Evolutionary conservation across 1,140 invertebrate genomes (phyloP).

Genomic region (Drosophila carrolli): DNA sequence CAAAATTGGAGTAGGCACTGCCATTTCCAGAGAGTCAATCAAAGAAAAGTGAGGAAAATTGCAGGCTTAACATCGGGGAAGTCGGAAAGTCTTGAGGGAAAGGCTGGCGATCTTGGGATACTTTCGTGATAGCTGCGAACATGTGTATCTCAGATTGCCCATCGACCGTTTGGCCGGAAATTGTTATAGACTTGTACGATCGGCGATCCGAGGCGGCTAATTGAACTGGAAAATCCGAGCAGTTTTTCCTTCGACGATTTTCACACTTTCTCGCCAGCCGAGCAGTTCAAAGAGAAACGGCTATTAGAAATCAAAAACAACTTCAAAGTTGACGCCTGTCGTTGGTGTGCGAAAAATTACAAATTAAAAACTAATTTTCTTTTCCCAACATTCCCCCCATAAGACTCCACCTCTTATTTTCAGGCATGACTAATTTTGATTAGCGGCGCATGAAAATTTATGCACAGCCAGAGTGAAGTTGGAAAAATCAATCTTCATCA

Average conservation of each 20-base stretch:
- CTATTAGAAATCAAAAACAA: conserved; percentile 55
- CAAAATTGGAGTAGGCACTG: conserved; percentile 53
- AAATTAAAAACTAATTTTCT: conserved; percentile 68
- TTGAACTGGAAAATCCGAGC: conserved; percentile 53
- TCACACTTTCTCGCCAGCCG: conserved; percentile 50
- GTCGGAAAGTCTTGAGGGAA: conserved; percentile 17
- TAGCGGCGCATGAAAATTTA: conserved; percentile 53
- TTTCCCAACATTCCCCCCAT: conserved; percentile 9
- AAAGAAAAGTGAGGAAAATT: conserved; percentile 54
- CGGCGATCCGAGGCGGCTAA: conserved; percentile 49
- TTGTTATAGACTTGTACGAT: conserved; percentile 47
- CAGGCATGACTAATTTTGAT: conserved; percentile 65
- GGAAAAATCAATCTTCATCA: conserved; percentile 76
- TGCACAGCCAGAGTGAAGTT: conserved; percentile 3
- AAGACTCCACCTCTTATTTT: conserved; percentile 12
- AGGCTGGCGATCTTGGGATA: conserved; percentile 24
- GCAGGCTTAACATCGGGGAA: conserved; percentile 35
- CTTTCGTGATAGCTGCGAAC: conserved; percentile 27
- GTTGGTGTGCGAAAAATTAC: conserved; percentile 52
- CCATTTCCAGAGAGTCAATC: conserved; percentile 54
- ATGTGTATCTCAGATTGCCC: conserved; percentile 33
- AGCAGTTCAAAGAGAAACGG: conserved; percentile 62
- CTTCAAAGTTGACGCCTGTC: conserved; percentile 63
- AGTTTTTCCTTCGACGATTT: conserved; percentile 43
- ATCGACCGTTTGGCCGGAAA: conserved; percentile 46